These are phyloP conservation scores for Chymomyza procnemis DNA, from an alignment of 2,888 invertebrate species.

Conservation along the genomic window DNA sequence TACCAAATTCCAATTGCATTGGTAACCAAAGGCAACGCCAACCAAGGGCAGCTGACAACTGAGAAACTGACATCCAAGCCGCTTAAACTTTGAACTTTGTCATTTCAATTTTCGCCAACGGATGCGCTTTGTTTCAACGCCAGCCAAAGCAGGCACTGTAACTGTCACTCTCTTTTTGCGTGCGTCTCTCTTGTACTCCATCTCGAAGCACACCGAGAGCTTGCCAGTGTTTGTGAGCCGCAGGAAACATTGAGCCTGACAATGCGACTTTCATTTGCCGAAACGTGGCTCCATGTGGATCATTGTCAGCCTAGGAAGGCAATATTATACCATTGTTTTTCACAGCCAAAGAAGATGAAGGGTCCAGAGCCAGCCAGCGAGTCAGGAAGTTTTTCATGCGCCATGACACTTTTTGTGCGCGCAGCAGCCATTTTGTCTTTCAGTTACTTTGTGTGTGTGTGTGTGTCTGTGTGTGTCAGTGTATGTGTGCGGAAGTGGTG, in stretches of 20 bases:
- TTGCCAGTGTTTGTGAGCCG: slow-evolving; percentile 43
- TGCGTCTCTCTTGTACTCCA: neutral
- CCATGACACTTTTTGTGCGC: slow-evolving; percentile 70
- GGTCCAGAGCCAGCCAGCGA: slow-evolving; percentile 32
- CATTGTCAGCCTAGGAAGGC: slow-evolving; percentile 27
- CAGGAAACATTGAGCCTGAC: slow-evolving; percentile 74
- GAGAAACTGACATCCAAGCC: slow-evolving; percentile 75
- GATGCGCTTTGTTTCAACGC: slow-evolving; percentile 73
- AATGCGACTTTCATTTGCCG: slow-evolving; percentile 68
- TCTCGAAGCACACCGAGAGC: neutral
- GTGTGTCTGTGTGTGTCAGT: slow-evolving; percentile 18
- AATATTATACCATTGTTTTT: slow-evolving; percentile 53
- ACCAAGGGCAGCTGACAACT: slow-evolving; percentile 6
- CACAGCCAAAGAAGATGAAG: slow-evolving; percentile 35
- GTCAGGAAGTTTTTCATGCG: slow-evolving; percentile 72
- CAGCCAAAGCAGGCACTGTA: neutral
- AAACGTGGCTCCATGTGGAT: slow-evolving; percentile 30
- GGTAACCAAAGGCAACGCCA: neutral
- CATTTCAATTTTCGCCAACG: slow-evolving; percentile 77
- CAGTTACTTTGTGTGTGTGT: slow-evolving; percentile 24
- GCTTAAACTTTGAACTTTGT: slow-evolving; percentile 78
- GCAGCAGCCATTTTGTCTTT: slow-evolving; percentile 63
- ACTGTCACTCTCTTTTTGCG: neutral
- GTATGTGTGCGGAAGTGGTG: slow-evolving; percentile 4
- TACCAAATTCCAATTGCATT: neutral